Percentiles rank a stretch among this genome's conserved stretches.
Evolutionary conservation across 2,888 invertebrate species (phyloP).

Genomic region (Melipona bicolor): DNA sequence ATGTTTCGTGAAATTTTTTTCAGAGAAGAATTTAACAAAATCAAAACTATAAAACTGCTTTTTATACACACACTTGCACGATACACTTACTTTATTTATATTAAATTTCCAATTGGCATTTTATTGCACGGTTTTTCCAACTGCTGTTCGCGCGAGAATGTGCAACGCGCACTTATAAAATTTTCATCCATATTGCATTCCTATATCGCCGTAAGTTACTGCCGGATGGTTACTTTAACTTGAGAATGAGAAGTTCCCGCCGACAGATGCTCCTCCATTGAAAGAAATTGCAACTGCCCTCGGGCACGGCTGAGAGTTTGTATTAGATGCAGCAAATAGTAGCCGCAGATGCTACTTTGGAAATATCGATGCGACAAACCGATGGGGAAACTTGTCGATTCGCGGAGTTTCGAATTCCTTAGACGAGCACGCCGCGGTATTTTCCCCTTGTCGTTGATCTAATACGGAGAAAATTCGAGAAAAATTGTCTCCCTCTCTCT

Average conservation of each 20-base stretch:
- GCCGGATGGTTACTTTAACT: not conserved
- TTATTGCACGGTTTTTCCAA: too few relatives aligned
- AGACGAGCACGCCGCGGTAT: not conserved
- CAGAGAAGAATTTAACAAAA: too few relatives aligned
- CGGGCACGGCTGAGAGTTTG: slow-evolving; percentile 7
- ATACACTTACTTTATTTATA: too few relatives aligned
- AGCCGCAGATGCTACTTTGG: slow-evolving; percentile 13
- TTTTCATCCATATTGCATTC: not conserved
- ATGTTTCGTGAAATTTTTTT: too few relatives aligned
- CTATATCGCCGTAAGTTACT: not conserved
- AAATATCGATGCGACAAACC: slow-evolving; percentile 36
- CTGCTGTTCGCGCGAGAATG: too few relatives aligned
- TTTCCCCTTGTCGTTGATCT: slow-evolving; percentile 15
- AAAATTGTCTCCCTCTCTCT: slow-evolving; percentile 5
- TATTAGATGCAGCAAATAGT: not conserved
- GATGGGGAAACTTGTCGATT: slow-evolving; percentile 3
- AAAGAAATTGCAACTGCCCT: not conserved
- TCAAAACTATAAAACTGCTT: too few relatives aligned
- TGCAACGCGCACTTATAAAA: too few relatives aligned
- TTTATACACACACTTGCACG: too few relatives aligned
- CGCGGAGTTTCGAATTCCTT: slow-evolving; percentile 5
- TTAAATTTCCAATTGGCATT: too few relatives aligned
- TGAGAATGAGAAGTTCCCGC: not conserved
- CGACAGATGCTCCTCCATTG: not conserved
- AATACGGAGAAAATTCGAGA: not conserved